These are phyloP conservation scores for Phrynocephalus forsythii DNA, from an alignment of 2,797 vertebrate genomes.

Conservation along the genomic window DNA sequence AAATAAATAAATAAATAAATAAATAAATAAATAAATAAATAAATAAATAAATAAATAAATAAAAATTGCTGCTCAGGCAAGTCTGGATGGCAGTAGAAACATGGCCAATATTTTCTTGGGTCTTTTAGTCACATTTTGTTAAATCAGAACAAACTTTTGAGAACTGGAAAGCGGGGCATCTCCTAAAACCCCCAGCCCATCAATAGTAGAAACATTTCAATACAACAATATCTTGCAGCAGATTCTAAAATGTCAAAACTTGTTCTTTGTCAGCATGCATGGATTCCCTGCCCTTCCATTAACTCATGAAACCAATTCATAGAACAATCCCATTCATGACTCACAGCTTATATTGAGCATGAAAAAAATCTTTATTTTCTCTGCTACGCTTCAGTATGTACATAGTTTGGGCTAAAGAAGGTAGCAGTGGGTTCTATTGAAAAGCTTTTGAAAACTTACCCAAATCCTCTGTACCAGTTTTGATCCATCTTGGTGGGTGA, in stretches of 20 bases:
- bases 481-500: slow-evolving; percentile 77
- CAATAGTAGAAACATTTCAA: not conserved
- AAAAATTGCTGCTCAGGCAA: too few relatives aligned
- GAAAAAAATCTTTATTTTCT: not conserved
- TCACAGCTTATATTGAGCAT: not conserved
- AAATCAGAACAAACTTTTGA: not conserved
- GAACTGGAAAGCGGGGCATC: not conserved
- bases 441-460: slow-evolving; percentile 72
- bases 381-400: not conserved
- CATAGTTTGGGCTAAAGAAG: not conserved
- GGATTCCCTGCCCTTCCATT: not conserved
- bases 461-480: slow-evolving; percentile 78
- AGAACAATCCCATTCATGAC: too few relatives aligned
- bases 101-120: not conserved
- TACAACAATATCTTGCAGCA: not conserved
- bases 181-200: not conserved
- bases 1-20: too few relatives aligned
- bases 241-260: not conserved
- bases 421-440: not conserved
- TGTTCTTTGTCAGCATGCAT: not conserved
- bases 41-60: too few relatives aligned
- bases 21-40: too few relatives aligned
- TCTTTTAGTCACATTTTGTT: not conserved
- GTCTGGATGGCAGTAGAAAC: not conserved
- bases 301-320: not conserved